Base-by-base conservation (phyloP, 2,888 invertebrate genomes). In the Meandrusa payeni region DNA sequence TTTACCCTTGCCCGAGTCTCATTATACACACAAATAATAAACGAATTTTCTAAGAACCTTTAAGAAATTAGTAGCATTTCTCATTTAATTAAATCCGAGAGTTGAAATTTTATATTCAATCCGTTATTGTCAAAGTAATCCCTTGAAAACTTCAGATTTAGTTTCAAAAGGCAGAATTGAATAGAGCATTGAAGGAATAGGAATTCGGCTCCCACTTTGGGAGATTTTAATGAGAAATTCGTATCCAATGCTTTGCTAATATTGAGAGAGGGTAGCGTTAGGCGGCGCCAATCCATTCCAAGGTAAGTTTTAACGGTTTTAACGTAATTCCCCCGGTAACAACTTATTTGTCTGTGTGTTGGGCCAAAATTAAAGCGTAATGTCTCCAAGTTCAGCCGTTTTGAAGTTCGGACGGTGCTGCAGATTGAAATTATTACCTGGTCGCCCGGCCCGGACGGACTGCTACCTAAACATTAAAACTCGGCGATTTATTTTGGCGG, bases 191-290 rank as follows among this genome's bases (percentile, higher is more conserved):
- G 74, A 48, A 51, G 51, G 48, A 57, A 57, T 52, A 51, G 71
- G 70, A 74, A 64, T 74, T 69, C 65, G 64, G 70, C 68, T 73
- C 71, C 64, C 64, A 64, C 69, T 66, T 64, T 65, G 67, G 64
- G n/a, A 81, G 75, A 82, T 81, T 83, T 83, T 80, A 82, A 85
- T 83, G 80, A 85, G 80, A 80, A 81, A 68, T 81, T 81, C 79
- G 79, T 76, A 78, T 79, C 77, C 69, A 70, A 69, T 67, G 75
- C 73, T 76, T 76, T 72, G 64, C 69, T 70, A 74, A 74, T 72
- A 69, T 69, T 59, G 55, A 61, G 57, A 62, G 68, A 69, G 66
- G 67, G 63, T 55, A 62, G 62, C 69, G 65, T 74, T 75, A 69
- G 71, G 57, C 56, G 59, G 64, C 69, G 69, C 69, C 73, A 76